phyloP scores from a whole-genome alignment of 2,797 vertebrate species.

The Sebastiscus tertius region DNA sequence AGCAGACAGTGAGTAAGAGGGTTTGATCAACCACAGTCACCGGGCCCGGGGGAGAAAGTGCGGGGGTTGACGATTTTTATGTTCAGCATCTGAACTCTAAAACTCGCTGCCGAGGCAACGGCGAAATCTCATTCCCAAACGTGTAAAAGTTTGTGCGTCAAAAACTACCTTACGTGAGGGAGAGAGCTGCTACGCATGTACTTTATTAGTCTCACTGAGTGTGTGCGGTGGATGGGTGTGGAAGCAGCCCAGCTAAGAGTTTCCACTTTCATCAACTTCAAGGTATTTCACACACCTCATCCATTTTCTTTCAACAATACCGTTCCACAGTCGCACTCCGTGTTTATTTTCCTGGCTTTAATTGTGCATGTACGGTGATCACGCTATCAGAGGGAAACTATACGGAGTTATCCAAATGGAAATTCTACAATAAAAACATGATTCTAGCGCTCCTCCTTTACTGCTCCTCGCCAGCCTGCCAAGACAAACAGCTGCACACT shows the following conservation, averaged over 20 bases:
- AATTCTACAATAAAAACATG: slow-evolving; percentile 64
- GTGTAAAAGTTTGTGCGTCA: slow-evolving; percentile 27
- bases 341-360: slow-evolving; percentile 71
- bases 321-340: slow-evolving; percentile 10
- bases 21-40: slow-evolving; percentile 52
- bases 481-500: slow-evolving; percentile 60
- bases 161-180: slow-evolving; percentile 24
- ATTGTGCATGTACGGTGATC: slow-evolving; percentile 57
- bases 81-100: slow-evolving; percentile 34
- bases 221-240: slow-evolving; percentile 63
- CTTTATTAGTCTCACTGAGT: slow-evolving; percentile 57
- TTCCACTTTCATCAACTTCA: slow-evolving; percentile 76
- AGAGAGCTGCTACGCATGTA: slow-evolving; percentile 24
- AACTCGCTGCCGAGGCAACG: slow-evolving; percentile 30
- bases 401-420: slow-evolving; percentile 55
- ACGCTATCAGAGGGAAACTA: slow-evolving; percentile 65
- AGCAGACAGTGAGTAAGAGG: slow-evolving; percentile 79
- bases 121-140: slow-evolving; percentile 25
- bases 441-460: slow-evolving; percentile 34
- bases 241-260: slow-evolving; percentile 68
- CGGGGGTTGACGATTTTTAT: slow-evolving; percentile 46
- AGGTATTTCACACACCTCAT: slow-evolving; percentile 72
- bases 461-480: slow-evolving; percentile 32
- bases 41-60: slow-evolving; percentile 47
- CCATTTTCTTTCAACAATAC: slow-evolving; percentile 65